Evolutionary conservation across 2,888 invertebrate species (phyloP).

Genomic region (Slavum lentiscoides): DNA sequence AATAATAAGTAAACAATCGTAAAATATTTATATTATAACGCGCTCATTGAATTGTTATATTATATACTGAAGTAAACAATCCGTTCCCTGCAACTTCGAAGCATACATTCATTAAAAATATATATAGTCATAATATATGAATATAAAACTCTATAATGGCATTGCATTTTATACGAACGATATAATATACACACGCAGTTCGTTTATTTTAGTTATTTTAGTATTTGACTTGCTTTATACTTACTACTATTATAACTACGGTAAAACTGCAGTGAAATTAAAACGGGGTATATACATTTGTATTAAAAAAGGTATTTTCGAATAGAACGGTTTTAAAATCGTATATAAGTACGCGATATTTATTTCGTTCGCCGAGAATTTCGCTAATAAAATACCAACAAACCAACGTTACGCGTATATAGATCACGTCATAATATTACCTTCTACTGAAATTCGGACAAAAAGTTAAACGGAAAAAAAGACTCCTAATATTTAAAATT

Average conservation of each 20-base stretch:
- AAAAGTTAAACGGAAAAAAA: background rate
- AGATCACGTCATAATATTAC: background rate
- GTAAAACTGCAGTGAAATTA: background rate
- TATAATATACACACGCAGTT: background rate
- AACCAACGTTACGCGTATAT: background rate
- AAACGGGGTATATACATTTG: background rate
- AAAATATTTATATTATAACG: too few species aligned
- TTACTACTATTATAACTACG: background rate
- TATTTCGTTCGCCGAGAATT: background rate
- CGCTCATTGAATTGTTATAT: too few species aligned
- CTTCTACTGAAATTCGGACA: background rate
- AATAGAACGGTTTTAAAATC: slow-evolving; percentile 9
- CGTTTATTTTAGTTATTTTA: slow-evolving; percentile 1
- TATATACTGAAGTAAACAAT: slow-evolving; percentile 2
- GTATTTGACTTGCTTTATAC: slow-evolving; percentile 16
- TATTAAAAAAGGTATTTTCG: slow-evolving; percentile 12
- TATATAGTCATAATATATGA: background rate
- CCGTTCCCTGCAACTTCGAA: background rate
- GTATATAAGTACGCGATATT: background rate
- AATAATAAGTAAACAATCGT: too few species aligned
- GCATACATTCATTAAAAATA: background rate
- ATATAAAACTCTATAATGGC: background rate
- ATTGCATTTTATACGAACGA: background rate
- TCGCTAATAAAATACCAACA: background rate
- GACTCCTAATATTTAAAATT: background rate